Percentiles rank a stretch among this genome's conserved stretches.
Evolutionary conservation across 2,797 vertebrate genomes (phyloP).

Genomic region (Lacerta viridis): DNA sequence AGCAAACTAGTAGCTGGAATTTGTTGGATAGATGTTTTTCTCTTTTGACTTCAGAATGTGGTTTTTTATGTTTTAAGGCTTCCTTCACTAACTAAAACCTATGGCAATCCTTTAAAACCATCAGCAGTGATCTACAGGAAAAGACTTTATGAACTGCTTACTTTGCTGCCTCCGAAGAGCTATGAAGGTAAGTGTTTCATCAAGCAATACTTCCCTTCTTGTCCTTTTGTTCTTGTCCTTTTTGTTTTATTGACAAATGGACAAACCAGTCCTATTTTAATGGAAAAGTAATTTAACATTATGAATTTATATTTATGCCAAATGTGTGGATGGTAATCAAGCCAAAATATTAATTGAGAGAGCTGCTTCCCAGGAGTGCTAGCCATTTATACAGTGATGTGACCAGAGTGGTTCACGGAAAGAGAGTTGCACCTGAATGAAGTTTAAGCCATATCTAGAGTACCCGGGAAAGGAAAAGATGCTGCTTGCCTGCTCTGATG

Average conservation of each 20-base stretch:
- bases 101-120: constrained; percentile 85
- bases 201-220: not conserved
- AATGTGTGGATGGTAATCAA: not conserved
- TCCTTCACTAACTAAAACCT: constrained; percentile 84
- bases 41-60: constrained; percentile 17
- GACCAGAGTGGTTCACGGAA: not conserved
- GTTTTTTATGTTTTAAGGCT: constrained; percentile 81
- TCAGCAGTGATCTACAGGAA: constrained; percentile 86
- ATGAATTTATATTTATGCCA: constrained; percentile 1
- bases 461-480: not conserved
- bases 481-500: not conserved
- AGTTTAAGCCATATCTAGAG: not conserved
- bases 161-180: constrained; percentile 87
- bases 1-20: not conserved
- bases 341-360: not conserved
- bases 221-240: constrained; percentile 11
- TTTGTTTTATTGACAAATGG: not conserved
- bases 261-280: constrained; percentile 23
- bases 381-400: not conserved
- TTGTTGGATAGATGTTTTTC: constrained; percentile 27
- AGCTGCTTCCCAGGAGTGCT: not conserved
- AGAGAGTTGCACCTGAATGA: not conserved
- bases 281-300: not conserved
- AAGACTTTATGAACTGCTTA: constrained; percentile 90
- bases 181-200: constrained; percentile 87